Evolutionary conservation across 2,888 invertebrate genomes (phyloP).

Genomic region (Eulithis prunata): DNA sequence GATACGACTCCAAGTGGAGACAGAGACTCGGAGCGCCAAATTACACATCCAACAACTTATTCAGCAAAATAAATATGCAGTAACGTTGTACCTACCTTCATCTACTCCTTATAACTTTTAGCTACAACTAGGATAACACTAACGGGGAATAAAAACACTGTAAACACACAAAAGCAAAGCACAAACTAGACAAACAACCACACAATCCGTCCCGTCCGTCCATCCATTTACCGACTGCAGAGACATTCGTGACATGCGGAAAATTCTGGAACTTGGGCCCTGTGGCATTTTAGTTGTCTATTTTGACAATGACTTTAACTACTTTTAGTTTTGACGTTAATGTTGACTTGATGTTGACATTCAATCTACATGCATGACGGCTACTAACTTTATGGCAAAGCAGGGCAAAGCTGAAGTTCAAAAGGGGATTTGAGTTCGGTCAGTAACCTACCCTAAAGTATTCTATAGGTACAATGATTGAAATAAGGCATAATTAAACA

Average conservation of each 20-base stretch:
- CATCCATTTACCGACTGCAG: slow-evolving; percentile 88
- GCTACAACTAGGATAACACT: slow-evolving; percentile 78
- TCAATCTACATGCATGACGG: too few relatives aligned
- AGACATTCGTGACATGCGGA: slow-evolving; percentile 66
- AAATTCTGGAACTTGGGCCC: slow-evolving; percentile 68
- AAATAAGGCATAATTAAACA: too few relatives aligned
- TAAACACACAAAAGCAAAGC: slow-evolving; percentile 86
- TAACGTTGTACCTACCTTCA: slow-evolving; percentile 81
- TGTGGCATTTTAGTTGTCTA: slow-evolving; percentile 47
- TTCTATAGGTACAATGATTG: too few relatives aligned
- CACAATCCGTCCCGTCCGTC: slow-evolving; percentile 86
- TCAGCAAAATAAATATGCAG: slow-evolving; percentile 48
- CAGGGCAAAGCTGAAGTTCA: too few relatives aligned
- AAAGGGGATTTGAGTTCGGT: too few relatives aligned
- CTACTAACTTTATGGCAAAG: too few relatives aligned
- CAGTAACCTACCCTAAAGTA: too few relatives aligned
- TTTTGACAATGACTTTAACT: slow-evolving; percentile 5
- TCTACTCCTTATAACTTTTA: slow-evolving; percentile 85
- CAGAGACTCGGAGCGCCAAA: slow-evolving; percentile 73
- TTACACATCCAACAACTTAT: slow-evolving; percentile 44
- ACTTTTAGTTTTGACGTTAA: not conserved
- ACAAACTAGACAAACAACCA: slow-evolving; percentile 87
- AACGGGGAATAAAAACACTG: slow-evolving; percentile 79
- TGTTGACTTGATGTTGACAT: not conserved
- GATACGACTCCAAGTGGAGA: slow-evolving; percentile 56